Conservation (phyloP, 2,888 invertebrate species). For the Tribolium freemani region DNA sequence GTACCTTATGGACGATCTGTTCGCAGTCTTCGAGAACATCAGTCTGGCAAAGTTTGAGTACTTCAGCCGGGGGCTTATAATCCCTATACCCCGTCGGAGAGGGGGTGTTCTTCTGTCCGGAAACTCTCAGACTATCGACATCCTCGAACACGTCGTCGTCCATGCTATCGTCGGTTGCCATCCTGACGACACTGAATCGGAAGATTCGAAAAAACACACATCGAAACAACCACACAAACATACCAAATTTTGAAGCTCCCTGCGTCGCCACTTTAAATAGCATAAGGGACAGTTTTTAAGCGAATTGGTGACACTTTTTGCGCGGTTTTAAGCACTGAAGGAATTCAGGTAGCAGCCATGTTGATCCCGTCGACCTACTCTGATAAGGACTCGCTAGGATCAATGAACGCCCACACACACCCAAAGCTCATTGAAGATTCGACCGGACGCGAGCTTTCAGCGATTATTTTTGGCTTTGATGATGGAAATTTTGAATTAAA, state of each 20-base stretch:
- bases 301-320: neutral
- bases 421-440: constrained; percentile 37
- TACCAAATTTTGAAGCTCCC: constrained; percentile 5
- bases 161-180: constrained; percentile 78
- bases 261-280: constrained; percentile 1
- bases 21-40: constrained; percentile 70
- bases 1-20: constrained; percentile 78
- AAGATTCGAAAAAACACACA: neutral
- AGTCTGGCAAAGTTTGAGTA: constrained; percentile 71
- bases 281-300: constrained; percentile 4
- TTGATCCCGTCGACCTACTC: constrained; percentile 49
- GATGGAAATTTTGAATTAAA: too few species aligned
- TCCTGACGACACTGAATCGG: constrained; percentile 6
- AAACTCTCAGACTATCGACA: constrained; percentile 63
- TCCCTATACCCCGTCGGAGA: constrained; percentile 87
- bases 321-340: neutral
- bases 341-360: constrained; percentile 52
- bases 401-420: constrained; percentile 55
- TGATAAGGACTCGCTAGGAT: constrained; percentile 50
- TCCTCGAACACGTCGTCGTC: constrained; percentile 87
- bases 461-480: too few species aligned
- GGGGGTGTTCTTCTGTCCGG: constrained; percentile 70
- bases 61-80: constrained; percentile 82
- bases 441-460: neutral
- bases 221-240: neutral